Base-by-base conservation (phyloP, 2,888 invertebrate genomes). In the Bembecia ichneumoniformis region DNA sequence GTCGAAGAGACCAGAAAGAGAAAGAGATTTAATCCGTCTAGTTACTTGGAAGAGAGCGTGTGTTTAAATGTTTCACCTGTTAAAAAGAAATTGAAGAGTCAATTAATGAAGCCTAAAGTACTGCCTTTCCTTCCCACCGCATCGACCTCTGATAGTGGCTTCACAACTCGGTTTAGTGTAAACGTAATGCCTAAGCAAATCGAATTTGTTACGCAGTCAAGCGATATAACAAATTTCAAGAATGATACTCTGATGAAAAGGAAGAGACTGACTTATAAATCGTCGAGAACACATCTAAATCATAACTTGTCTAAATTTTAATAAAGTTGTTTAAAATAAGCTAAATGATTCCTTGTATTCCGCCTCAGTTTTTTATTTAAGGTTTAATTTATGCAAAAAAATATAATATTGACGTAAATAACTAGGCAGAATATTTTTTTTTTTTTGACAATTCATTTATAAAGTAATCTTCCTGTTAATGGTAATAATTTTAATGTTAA, bases 1-100 rank as follows among this genome's bases (percentile, higher is more conserved):
- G 80, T 87, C 0, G 74, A 81, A 70, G 66, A 76, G 58, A 56
- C 13, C 2, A 44, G 68, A 1, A 70, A 55, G 49, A 68, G 57
- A 52, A 68, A 68, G 40, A 77, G 64, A 56, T 77, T 65, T 50
- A 84, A 82, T 58, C 86, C 86, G 2, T 86, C 86, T 4, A 69
- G 71, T 49, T 86, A 77, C 58, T 67, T 87, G 52, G 87, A 87
- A 71, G 76, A 86, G 55, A 86, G 81, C 61, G 62, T 87, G 36
- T 82, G 74, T 56, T 54, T 82, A n/a, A 76, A 82, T 55, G 74
- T 74, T 16, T 46, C 50, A 5, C 52, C 56, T 7, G 54, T 58
- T 10, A 58, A 59, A 34, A 63, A 62, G 51, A 73, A 68, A 51
- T 62, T 59, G 44, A 77, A 73, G 49, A 49, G 50, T 11, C 56